A percentile compares a stretch with the other conserved stretches of the same genome.
Evolutionary conservation across 35 echinoderm and acorn worm species (phyloP).

Genomic region (Ptychodera flava): DNA sequence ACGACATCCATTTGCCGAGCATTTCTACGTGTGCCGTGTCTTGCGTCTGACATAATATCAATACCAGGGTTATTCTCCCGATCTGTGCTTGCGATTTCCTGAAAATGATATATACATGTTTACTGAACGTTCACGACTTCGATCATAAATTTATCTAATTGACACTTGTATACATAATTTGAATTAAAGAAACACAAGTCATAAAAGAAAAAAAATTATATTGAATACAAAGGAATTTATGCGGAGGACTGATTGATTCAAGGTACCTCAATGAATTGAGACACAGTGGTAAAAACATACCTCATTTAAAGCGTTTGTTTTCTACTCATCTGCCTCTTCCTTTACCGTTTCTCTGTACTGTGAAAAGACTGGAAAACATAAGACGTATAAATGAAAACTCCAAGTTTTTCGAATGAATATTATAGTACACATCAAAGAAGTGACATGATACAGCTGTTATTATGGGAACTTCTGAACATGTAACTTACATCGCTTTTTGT

Average conservation of each 20-base stretch:
- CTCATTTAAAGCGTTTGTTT: not conserved
- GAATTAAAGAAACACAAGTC: no score
- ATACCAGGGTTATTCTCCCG: not conserved
- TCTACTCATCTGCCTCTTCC: not conserved
- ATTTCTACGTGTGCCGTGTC: not conserved
- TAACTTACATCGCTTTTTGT: not conserved
- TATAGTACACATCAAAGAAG: not conserved
- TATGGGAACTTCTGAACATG: not conserved
- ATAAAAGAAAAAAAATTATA: no score
- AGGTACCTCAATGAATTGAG: no score
- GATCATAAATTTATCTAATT: not conserved
- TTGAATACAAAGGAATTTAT: no score
- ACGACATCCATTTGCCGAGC: not conserved
- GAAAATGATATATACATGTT: not conserved
- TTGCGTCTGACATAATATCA: not conserved
- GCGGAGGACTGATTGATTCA: no score
- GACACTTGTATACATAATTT: not conserved
- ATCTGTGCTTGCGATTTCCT: not conserved
- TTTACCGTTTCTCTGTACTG: not conserved
- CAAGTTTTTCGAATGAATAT: not conserved
- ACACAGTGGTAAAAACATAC: not conserved
- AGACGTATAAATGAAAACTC: not conserved
- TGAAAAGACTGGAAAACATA: not conserved
- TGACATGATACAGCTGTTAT: not conserved
- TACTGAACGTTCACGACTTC: no score